phyloP scores from a whole-genome alignment of 2,888 invertebrate species.

The Dolomedes plantarius region DNA sequence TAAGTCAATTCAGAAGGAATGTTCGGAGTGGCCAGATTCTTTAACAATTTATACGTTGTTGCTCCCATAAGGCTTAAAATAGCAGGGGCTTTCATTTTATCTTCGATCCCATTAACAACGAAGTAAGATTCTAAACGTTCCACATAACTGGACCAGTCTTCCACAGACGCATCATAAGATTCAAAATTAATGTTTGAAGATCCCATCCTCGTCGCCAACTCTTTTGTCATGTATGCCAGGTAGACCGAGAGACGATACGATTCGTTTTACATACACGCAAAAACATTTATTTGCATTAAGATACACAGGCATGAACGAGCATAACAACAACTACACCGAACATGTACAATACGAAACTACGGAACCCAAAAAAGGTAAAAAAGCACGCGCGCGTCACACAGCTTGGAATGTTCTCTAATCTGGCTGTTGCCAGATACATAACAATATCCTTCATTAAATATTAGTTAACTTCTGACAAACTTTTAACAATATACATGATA shows the following conservation, averaged over 20 bases:
- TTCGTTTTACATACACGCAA: conserved; percentile 53
- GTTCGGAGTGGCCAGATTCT: conserved; percentile 47
- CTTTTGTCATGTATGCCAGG: conserved; percentile 51
- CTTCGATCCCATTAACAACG: conserved; percentile 47
- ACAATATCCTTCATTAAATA: too few species aligned
- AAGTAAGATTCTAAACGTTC: conserved; percentile 50
- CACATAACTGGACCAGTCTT: conserved; percentile 44
- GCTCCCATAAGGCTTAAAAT: conserved; percentile 47
- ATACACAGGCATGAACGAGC: too few species aligned
- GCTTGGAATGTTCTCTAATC: conserved; percentile 40
- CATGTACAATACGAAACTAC: too few species aligned
- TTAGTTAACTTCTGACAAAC: too few species aligned
- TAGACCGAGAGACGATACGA: conserved; percentile 51
- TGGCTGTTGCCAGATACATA: conserved; percentile 54
- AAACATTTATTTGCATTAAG: too few species aligned
- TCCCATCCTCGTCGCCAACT: conserved; percentile 45
- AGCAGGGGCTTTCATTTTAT: conserved; percentile 43
- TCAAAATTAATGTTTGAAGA: conserved; percentile 47
- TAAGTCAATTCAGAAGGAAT: conserved; percentile 44
- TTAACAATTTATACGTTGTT: conserved; percentile 48
- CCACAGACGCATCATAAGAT: conserved; percentile 40
- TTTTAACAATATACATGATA: too few species aligned
- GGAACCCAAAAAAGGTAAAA: conserved; percentile 11
- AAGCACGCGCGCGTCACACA: conserved; percentile 34
- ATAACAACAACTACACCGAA: too few species aligned